Evolutionary conservation across 2,797 vertebrate species (phyloP).

Genomic region (Antrozous pallidus): DNA sequence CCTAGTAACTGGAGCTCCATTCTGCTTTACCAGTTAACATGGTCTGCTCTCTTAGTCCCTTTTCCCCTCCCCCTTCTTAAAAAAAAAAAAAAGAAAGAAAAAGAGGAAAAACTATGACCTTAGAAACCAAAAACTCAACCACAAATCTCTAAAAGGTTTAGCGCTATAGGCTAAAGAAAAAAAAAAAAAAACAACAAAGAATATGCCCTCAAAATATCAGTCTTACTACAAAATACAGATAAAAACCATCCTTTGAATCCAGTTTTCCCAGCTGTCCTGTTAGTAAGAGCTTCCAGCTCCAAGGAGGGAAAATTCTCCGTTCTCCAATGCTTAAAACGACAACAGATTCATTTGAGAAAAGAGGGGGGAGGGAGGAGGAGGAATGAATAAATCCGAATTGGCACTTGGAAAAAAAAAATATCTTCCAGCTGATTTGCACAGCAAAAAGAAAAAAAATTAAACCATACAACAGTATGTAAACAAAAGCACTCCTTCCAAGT

Average conservation of each 20-base stretch:
- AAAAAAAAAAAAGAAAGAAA: not conserved
- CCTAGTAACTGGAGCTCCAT: slow-evolving; percentile 62
- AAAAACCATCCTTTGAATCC: slow-evolving; percentile 66
- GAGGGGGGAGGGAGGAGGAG: too few relatives aligned
- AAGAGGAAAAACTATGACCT: slow-evolving; percentile 65
- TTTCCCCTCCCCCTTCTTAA: not conserved
- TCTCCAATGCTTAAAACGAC: slow-evolving; percentile 58
- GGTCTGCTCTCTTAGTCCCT: slow-evolving; percentile 50
- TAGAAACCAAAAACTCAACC: slow-evolving; percentile 64
- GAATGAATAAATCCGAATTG: slow-evolving; percentile 55
- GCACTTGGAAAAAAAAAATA: slow-evolving; percentile 47
- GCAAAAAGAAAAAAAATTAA: slow-evolving; percentile 68
- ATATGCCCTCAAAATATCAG: slow-evolving; percentile 57
- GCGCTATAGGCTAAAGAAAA: slow-evolving; percentile 15
- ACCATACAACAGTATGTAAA: slow-evolving; percentile 65
- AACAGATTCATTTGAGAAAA: slow-evolving; percentile 39
- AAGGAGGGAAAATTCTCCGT: slow-evolving; percentile 26
- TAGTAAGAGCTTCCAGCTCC: slow-evolving; percentile 56
- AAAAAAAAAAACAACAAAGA: not conserved
- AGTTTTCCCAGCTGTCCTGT: slow-evolving; percentile 74
- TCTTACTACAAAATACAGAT: slow-evolving; percentile 59
- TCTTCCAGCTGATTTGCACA: slow-evolving; percentile 59
- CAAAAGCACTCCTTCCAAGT: slow-evolving; percentile 52
- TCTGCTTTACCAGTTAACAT: slow-evolving; percentile 52
- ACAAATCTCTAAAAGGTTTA: slow-evolving; percentile 68